phyloP scores from a whole-genome alignment of 2,113 vertebrate genomes.

The Sinocyclocheilus anshuiensis region DNA sequence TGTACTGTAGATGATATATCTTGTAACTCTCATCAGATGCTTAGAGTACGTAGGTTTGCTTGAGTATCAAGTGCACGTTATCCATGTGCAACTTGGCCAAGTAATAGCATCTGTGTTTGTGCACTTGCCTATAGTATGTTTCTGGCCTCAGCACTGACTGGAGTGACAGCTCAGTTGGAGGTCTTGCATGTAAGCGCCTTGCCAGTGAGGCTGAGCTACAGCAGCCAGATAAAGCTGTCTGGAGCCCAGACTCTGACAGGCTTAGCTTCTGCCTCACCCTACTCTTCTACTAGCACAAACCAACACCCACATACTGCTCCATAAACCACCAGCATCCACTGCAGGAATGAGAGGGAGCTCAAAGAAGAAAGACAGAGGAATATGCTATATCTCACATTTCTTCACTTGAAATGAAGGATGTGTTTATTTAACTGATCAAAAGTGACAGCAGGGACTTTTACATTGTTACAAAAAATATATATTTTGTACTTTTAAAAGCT shows the following conservation, averaged over 20 bases:
- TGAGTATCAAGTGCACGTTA: not conserved
- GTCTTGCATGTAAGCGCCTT: not conserved
- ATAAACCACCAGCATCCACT: not conserved
- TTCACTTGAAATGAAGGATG: not conserved
- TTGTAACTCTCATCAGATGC: not conserved
- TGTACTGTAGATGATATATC: not conserved
- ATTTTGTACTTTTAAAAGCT: not conserved
- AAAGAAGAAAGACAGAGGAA: constrained; percentile 5
- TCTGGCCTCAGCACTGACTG: not conserved
- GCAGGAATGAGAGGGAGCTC: not conserved
- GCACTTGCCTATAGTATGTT: not conserved
- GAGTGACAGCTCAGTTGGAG: constrained; percentile 4
- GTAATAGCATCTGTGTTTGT: not conserved
- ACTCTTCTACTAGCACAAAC: constrained; percentile 3
- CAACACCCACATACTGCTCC: not conserved
- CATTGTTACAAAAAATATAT: not conserved
- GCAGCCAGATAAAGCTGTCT: constrained; percentile 22
- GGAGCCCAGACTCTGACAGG: constrained; percentile 30
- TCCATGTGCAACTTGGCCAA: not conserved
- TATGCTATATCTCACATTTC: not conserved
- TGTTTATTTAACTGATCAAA: not conserved
- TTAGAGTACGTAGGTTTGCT: not conserved
- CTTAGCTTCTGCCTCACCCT: constrained; percentile 27
- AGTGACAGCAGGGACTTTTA: not conserved
- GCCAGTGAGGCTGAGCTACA: not conserved